Evolutionary conservation across 2,113 vertebrate genomes (phyloP).

Genomic region (Acanthisitta chloris): DNA sequence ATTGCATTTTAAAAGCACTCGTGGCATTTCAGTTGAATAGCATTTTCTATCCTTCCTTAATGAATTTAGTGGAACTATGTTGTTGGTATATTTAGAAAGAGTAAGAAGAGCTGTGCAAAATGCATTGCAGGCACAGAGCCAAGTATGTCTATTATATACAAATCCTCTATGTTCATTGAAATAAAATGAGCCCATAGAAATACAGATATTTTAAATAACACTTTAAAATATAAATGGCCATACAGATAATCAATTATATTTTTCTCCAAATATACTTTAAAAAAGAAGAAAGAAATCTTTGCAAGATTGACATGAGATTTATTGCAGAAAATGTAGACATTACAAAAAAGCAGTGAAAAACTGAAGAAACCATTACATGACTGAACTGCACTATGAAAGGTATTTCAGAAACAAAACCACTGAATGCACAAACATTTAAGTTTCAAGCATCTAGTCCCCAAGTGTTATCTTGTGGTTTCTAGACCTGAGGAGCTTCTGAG

Average conservation of each 20-base stretch:
- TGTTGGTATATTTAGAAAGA: not conserved
- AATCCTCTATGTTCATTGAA: not conserved
- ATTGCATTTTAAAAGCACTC: conserved; percentile 15
- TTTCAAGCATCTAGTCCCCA: not conserved
- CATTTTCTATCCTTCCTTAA: not conserved
- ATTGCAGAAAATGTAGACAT: not conserved
- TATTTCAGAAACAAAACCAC: not conserved
- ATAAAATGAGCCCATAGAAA: not conserved
- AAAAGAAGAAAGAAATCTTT: not conserved
- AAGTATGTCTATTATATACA: not conserved
- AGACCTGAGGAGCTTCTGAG: not conserved
- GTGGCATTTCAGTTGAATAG: not conserved
- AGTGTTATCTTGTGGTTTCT: not conserved
- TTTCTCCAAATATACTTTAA: not conserved
- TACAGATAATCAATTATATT: not conserved
- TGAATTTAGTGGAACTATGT: conserved; percentile 9
- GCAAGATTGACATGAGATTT: not conserved
- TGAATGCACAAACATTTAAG: not conserved
- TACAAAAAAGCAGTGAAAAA: not conserved
- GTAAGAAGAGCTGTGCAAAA: not conserved
- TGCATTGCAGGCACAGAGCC: not conserved
- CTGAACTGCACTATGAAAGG: not conserved
- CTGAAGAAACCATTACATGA: not conserved
- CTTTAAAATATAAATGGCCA: not conserved
- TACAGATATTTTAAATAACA: not conserved